phyloP scores from a whole-genome alignment of 2,888 invertebrate species.

The Polia nebulosa region DNA sequence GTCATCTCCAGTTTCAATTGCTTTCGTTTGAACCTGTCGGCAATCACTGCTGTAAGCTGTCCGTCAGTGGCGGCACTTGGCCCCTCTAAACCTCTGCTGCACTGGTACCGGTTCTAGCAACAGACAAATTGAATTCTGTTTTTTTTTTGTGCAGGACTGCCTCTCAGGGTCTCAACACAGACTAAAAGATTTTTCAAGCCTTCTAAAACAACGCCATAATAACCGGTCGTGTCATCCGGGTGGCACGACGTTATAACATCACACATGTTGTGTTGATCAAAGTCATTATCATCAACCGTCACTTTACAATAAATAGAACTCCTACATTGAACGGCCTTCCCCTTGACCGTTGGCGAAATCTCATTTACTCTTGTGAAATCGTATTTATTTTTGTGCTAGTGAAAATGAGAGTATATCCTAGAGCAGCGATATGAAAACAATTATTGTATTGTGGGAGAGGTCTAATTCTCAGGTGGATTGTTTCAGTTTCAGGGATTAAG shows the following conservation, averaged over 20 bases:
- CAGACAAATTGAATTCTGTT: too few relatives aligned
- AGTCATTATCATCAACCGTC: slow-evolving; percentile 35
- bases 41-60: too few relatives aligned
- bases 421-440: neutral
- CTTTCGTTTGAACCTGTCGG: too few relatives aligned
- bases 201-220: slow-evolving; percentile 9
- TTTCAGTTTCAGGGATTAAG: neutral
- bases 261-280: slow-evolving; percentile 23
- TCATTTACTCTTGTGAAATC: neutral
- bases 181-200: neutral
- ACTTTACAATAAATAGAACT: slow-evolving; percentile 11
- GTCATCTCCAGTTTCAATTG: too few relatives aligned
- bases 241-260: slow-evolving; percentile 1
- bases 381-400: neutral
- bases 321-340: slow-evolving; percentile 29
- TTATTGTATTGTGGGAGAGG: neutral
- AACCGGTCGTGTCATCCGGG: slow-evolving; percentile 14
- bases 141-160: neutral
- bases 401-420: neutral
- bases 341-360: slow-evolving; percentile 27
- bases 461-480: neutral
- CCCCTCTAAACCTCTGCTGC: neutral
- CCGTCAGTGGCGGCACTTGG: too few relatives aligned
- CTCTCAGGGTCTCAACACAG: neutral
- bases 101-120: neutral